These are phyloP conservation scores for Eilema sororculum DNA, from an alignment of 2,888 invertebrate species.

Conservation along the genomic window DNA sequence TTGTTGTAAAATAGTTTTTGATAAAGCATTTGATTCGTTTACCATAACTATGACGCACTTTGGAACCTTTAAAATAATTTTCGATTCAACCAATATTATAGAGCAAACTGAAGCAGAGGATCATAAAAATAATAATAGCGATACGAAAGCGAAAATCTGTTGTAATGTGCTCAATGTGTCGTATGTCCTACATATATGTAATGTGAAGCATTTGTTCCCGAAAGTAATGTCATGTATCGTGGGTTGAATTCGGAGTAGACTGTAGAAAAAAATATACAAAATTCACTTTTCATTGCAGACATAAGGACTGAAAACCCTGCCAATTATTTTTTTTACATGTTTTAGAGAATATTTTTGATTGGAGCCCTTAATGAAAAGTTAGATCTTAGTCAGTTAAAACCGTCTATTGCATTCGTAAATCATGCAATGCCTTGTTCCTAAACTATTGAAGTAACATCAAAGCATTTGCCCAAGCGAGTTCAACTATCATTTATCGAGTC, in stretches of 20 bases:
- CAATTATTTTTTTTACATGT: conserved; percentile 58
- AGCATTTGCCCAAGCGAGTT: conserved; percentile 77
- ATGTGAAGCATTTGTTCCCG: conserved; percentile 57
- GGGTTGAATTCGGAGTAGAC: conserved; percentile 64
- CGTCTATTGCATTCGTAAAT: conserved; percentile 63
- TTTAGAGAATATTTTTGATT: conserved; percentile 55
- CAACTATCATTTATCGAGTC: conserved; percentile 71
- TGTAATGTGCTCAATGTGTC: conserved; percentile 67
- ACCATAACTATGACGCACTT: not conserved
- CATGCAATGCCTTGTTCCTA: conserved; percentile 72
- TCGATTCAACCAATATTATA: conserved; percentile 24
- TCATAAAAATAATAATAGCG: conserved; percentile 48
- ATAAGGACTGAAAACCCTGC: conserved; percentile 62
- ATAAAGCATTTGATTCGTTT: conserved; percentile 5
- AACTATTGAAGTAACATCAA: conserved; percentile 68
- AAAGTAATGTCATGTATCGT: conserved; percentile 48
- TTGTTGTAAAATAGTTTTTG: conserved; percentile 1
- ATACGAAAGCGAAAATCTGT: conserved; percentile 67
- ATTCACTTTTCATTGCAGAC: conserved; percentile 80
- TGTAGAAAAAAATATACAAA: conserved; percentile 55
- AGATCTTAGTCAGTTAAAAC: conserved; percentile 53
- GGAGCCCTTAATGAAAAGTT: conserved; percentile 80
- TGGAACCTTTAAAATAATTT: conserved; percentile 34
- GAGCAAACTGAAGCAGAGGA: conserved; percentile 32
- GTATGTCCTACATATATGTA: conserved; percentile 53